Base-by-base conservation (phyloP, 2,797 vertebrate genomes). In the Kryptopterus vitreolus region DNA sequence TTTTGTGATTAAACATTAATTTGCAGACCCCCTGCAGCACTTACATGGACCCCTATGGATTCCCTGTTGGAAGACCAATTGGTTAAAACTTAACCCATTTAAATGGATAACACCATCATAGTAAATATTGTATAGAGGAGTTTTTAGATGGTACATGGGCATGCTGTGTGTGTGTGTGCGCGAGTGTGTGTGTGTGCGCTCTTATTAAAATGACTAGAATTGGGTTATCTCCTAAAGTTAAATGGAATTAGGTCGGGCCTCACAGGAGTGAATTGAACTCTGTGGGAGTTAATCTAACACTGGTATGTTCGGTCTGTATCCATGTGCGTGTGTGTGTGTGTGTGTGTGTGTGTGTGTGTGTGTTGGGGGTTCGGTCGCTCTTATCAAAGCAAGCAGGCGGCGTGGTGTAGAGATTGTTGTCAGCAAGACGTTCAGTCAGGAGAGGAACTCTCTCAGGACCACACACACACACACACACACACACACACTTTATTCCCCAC, bases 371-470 rank as follows among this genome's bases (percentile, higher is more conserved):
- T 63, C 31, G 53, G 35, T 26, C 43, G 22, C 61, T 76, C 84
- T 87, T 87, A 87, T 87, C 84, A 79, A 81, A 85, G 76, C 2
- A 18, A 55, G 72, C 84, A 85, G 84, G 80, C 78, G 52, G 78
- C 57, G 16, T 77, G 20, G 31, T 76, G 82, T 63, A 53, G 55
- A 66, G 70, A 82, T 85, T 59, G 46, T 80, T 82, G 81, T 82
- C 83, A 77, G 73, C 26, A 50, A 58, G 31, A 65, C 57, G 63
- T 74, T 86, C 82, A 80, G 71, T 85, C 79, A 74, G 77, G 68
- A 77, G 31, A 73, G 59, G 70, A 73, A 69, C 75, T 66, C 82
- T 83, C 75, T 53, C 31, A 73, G 57, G 81, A 63, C 73, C 57
- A 52, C 75, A 77, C 80, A 83, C 24, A 48, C 68, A 82, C 52